A percentile compares a stretch with the other conserved stretches of the same genome.
Evolutionary conservation across 1,140 invertebrate species (phyloP).

Genomic region (Lepidotrigona ventralis): DNA sequence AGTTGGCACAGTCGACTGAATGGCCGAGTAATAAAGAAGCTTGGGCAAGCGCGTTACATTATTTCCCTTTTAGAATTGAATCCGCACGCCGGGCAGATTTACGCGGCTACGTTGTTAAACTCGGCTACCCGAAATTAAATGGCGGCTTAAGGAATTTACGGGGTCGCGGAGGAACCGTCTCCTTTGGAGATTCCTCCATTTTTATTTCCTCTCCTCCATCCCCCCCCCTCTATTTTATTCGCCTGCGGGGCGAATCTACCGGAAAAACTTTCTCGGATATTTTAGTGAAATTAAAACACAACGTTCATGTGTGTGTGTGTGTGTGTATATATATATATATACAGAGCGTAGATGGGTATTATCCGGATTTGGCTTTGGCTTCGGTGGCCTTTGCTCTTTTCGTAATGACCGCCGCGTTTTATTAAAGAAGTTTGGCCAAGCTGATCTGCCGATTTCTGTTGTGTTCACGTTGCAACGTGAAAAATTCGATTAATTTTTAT

Average conservation of each 20-base stretch:
- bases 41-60: constrained; percentile 28
- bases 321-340: too few relatives aligned
- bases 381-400: not conserved
- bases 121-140: constrained; percentile 30
- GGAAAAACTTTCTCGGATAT: not conserved
- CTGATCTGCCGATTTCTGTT: not conserved
- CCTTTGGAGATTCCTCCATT: not conserved
- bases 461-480: not conserved
- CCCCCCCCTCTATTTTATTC: too few relatives aligned
- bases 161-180: too few relatives aligned
- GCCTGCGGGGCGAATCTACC: not conserved
- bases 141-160: constrained; percentile 39
- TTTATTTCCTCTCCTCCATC: too few relatives aligned
- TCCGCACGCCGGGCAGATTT: constrained; percentile 31
- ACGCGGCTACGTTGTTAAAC: constrained; percentile 23
- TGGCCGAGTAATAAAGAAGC: constrained; percentile 41
- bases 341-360: not conserved
- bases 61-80: constrained; percentile 49
- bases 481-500: too few relatives aligned
- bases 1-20: constrained; percentile 23
- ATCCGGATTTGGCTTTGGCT: not conserved
- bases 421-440: not conserved
- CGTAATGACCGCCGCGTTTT: not conserved
- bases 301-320: too few relatives aligned
- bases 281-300: not conserved